Conservation (phyloP, 2,113 vertebrate genomes). For the Sphaerodactylus townsendi region DNA sequence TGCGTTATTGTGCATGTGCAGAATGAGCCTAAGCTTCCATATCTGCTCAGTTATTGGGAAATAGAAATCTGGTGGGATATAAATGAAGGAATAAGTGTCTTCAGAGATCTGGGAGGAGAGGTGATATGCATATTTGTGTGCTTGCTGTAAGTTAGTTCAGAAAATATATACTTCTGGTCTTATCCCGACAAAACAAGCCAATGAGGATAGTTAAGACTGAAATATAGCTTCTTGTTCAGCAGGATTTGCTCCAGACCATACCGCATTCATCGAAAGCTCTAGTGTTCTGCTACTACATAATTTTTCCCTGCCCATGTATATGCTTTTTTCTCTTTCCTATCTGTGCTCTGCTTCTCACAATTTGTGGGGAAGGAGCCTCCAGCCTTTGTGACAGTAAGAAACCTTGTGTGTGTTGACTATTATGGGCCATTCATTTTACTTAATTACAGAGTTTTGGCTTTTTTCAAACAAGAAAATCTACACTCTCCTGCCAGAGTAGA, state of each 20-base stretch:
- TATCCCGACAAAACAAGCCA: neutral
- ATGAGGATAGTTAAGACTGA: neutral
- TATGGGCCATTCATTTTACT: neutral
- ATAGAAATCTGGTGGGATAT: neutral
- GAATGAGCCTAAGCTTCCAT: neutral
- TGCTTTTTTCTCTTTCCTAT: neutral
- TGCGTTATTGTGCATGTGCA: too few species aligned
- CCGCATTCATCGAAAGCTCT: neutral
- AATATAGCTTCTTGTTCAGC: too few species aligned
- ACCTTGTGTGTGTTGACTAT: neutral
- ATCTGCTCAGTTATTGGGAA: neutral
- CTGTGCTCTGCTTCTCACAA: neutral
- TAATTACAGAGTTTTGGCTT: constrained; percentile 30
- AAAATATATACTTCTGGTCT: neutral
- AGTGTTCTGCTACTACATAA: neutral
- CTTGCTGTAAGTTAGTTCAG: neutral
- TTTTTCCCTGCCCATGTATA: neutral
- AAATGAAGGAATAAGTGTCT: neutral
- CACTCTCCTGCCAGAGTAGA: constrained; percentile 25
- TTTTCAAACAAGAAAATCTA: constrained; percentile 40
- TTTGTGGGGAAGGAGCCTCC: neutral
- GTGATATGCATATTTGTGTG: neutral
- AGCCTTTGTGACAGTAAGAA: neutral
- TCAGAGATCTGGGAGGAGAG: neutral
- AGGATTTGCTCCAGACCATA: neutral